Base-by-base conservation (phyloP, 2,888 invertebrate genomes). In the Tortricodes alternella region DNA sequence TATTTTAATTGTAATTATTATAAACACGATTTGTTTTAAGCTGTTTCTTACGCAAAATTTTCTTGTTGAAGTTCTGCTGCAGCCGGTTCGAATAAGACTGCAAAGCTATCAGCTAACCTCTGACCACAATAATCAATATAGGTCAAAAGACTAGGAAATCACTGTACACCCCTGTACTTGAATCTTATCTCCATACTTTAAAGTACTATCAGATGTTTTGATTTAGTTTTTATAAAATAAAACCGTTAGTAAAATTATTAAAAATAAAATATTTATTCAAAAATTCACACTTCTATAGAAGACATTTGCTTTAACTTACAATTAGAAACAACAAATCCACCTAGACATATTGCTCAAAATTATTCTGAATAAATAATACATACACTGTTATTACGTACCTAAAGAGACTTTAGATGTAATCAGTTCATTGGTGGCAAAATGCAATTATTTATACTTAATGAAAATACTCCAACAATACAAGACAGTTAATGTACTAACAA, bases 191-290 rank as follows among this genome's bases (percentile, higher is more conserved):
- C 19, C 39, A 15, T n/a, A 15, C 18, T 23, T 34, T 9, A n/a
- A n/a, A n/a, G n/a, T n/a, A n/a, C 32, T 15, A 3, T 3, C 23
- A 21, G 23, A 6, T n/a, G 41, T 51, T 35, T 43, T 32, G 23
- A 34, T 43, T 32, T 18, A 18, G 21, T 11, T 34, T 32, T 34
- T 7, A 8, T 2, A 11, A 27, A 48, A 48, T 43, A 55, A 55
- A 27, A 46, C 38, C 1, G 27, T 23, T 16, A 52, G 64, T 65
- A 52, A 46, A 50, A 21, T 38, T 35, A 59, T 72, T 82, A 79
- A 87, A 88, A 89, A 87, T 85, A 88, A 85, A 86, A 80, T 85
- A 78, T 87, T 88, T 89, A 87, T 85, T 88, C 13, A 43, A 57
- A 80, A 88, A 83, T 81, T 83, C 89, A 89, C 88, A 87, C 88